Evolutionary conservation across 2,888 invertebrate genomes (phyloP).

Genomic region (Escarpia spicata): DNA sequence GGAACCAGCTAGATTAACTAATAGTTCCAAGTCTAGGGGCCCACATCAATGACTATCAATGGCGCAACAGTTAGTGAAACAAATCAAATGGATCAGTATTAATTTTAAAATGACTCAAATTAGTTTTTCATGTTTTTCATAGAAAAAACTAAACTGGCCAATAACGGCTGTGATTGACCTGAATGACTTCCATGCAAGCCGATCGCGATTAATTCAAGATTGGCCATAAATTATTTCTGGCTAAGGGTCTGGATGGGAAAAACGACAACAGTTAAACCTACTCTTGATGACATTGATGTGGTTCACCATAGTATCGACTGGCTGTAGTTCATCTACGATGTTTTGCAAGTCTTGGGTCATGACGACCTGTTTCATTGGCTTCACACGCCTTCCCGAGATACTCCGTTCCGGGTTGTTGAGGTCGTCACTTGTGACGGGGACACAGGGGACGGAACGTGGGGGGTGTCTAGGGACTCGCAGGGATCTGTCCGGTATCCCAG

Average conservation of each 20-base stretch:
- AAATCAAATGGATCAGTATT: too few relatives aligned
- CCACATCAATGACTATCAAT: too few relatives aligned
- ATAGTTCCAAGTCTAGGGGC: too few relatives aligned
- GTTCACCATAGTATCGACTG: slow-evolving; percentile 31
- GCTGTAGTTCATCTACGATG: slow-evolving; percentile 31
- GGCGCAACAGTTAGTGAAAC: too few relatives aligned
- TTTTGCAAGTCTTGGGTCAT: slow-evolving; percentile 30
- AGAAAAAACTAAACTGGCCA: too few relatives aligned
- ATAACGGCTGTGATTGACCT: too few relatives aligned
- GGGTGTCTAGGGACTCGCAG: neutral
- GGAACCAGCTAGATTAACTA: too few relatives aligned
- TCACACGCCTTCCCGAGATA: slow-evolving; percentile 23
- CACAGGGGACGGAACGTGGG: neutral
- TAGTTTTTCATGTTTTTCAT: too few relatives aligned
- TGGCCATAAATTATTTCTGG: too few relatives aligned
- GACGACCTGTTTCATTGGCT: slow-evolving; percentile 33
- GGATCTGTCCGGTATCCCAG: neutral
- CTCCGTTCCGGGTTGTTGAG: neutral
- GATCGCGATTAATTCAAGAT: too few relatives aligned
- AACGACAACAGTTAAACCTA: neutral
- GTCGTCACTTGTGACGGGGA: neutral
- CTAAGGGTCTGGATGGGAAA: neutral
- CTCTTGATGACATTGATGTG: slow-evolving; percentile 23
- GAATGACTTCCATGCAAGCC: too few relatives aligned
- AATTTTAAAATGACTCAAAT: too few relatives aligned